Base-by-base conservation (phyloP, 2,797 vertebrate genomes). In the Chelon labrosus region DNA sequence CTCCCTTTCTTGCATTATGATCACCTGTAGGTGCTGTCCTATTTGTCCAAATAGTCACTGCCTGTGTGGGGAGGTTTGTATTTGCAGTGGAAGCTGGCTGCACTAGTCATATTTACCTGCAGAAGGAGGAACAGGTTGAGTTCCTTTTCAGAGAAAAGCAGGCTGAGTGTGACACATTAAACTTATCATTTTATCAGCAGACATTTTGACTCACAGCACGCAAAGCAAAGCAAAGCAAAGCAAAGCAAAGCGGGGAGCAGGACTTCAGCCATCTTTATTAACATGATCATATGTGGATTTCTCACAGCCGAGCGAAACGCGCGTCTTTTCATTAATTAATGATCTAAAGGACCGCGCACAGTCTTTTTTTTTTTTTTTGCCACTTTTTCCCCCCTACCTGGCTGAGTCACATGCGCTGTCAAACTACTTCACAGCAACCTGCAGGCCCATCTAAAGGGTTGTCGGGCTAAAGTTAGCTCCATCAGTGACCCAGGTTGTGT, bases 131-230 rank as follows among this genome's bases (percentile, higher is more conserved):
- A 38, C 11, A 35, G 41, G 7, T 47, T n/a, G 35, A 38, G 17
- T 37, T 5, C 5, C 10, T 19, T 7, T 1, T 31, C 31, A 31
- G 31, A 31, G 4, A 31, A 31, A 31, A 31, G 31, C 7, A 7
- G 14, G 8, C 11, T 1, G 37, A 14, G 42, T 11, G 3, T 11
- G 3, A 31, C 46, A 42, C 41, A 42, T 31, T 49, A 17, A 25
- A 25, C 35, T 55, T 66, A 3, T 42, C 17, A 17, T 44, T 60
- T 54, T 16, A 35, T 54, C 55, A 64, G 44, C n/a, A 9, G 25
- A 31, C 25, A 27, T 10, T 41, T 25, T 37, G 16, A 22, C 6
- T 25, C 16, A 25, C 1, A 11, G 16, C 31, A 31, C 37, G 4
- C 6, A n/a, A n/a, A n/a, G n/a, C n/a, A n/a, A n/a, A n/a, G n/a